Evolutionary conservation across 2,888 invertebrate genomes (phyloP).

Genomic region (Chloromyia formosa): DNA sequence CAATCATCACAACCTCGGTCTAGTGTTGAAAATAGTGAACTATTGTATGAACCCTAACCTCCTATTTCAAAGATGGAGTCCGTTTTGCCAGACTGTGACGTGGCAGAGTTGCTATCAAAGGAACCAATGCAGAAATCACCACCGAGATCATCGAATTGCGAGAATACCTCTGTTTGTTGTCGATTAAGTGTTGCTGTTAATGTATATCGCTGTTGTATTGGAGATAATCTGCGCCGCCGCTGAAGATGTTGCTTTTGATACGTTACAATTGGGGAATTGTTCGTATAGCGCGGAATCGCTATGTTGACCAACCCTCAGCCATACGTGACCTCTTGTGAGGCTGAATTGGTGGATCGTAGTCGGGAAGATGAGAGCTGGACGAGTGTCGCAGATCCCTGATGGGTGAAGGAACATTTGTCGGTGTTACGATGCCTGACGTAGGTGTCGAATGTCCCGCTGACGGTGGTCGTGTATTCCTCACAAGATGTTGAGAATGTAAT

Average conservation of each 20-base stretch:
- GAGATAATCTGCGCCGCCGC: conserved; percentile 47
- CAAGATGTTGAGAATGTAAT: conserved; percentile 66
- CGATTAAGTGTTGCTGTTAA: too few species aligned
- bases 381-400: conserved; percentile 66
- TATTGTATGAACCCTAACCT: too few species aligned
- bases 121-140: too few species aligned
- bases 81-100: too few species aligned
- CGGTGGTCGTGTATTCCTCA: conserved; percentile 67
- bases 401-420: conserved; percentile 83
- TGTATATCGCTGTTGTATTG: conserved; percentile 39
- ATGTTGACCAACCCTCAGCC: conserved; percentile 91
- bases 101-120: too few species aligned
- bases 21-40: too few species aligned
- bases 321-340: conserved; percentile 84
- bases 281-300: conserved; percentile 62
- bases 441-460: conserved; percentile 70
- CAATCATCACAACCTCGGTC: too few species aligned
- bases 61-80: too few species aligned
- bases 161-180: too few species aligned
- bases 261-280: conserved; percentile 16
- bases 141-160: too few species aligned
- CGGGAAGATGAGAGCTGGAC: conserved; percentile 62
- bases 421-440: conserved; percentile 77
- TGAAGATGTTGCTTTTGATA: conserved; percentile 31
- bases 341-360: conserved; percentile 69